Conservation (phyloP, 2,113 vertebrate genomes). For the Cyanocitta stelleri region DNA sequence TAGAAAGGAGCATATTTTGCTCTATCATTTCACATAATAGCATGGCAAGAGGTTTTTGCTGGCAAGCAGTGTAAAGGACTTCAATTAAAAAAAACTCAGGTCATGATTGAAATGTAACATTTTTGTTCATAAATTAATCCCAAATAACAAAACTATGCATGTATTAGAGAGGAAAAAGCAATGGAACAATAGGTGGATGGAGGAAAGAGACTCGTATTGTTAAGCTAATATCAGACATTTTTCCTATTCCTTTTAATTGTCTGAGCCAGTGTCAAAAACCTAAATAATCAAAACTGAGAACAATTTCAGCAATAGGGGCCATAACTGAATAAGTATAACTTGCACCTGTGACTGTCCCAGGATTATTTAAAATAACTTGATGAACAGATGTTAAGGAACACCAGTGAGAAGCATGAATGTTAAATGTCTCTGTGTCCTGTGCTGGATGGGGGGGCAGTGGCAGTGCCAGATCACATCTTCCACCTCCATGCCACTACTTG, state of each 20-base stretch:
- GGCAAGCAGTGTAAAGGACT: not conserved
- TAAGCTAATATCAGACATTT: not conserved
- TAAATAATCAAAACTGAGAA: not conserved
- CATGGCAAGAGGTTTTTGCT: not conserved
- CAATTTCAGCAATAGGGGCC: not conserved
- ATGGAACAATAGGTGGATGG: not conserved
- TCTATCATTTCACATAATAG: not conserved
- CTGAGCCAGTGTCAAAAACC: not conserved
- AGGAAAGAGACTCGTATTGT: not conserved
- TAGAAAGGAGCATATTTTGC: not conserved
- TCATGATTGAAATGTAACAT: not conserved
- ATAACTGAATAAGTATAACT: not conserved
- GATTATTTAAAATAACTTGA: not conserved
- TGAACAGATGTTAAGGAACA: not conserved
- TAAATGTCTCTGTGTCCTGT: not conserved
- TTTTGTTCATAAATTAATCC: not conserved
- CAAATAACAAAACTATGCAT: not conserved
- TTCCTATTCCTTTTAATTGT: not conserved
- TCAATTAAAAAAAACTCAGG: not conserved
- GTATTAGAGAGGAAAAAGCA: not conserved
- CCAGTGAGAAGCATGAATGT: not conserved
- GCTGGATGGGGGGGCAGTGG: fast-evolving
- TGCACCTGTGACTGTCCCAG: not conserved
- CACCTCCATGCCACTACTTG: not conserved
- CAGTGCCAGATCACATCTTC: not conserved